Evolutionary conservation across 2,797 vertebrate genomes (phyloP), one percentile per base, ranked within the genome.

Genomic region (Podarcis lilfordi): DNA sequence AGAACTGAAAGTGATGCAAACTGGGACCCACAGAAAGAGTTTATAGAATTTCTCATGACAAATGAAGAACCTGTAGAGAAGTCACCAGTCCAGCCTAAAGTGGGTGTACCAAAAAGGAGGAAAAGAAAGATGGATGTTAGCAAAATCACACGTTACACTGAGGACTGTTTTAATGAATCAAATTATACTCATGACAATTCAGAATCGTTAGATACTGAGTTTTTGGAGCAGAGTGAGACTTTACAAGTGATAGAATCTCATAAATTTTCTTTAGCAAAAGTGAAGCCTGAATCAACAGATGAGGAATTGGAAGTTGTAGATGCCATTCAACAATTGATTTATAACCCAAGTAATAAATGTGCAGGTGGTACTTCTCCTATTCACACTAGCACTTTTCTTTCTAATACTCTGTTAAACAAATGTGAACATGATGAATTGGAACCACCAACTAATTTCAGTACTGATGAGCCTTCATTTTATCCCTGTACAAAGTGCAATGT

Each of bases 401-500:
- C 97, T 86, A 96, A 90, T 94, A 93, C 95, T 92, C 94, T 98
- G 92, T 97, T 97, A 96, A 96, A 97, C 92, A 98, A 98, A 97
- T 97, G 97, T 95, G 97, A 98, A 95, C 97, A 97, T 94, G 96
- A 96, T 94, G 98, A 98, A 96, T 97, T 96, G 35, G 97, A 98
- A 92, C 96, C 98, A 1, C 96, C 97, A 76, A 94, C 97, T 92
- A 96, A 95, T 92, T 98, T 98, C 84, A 97, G 95, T 96, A 96
- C 97, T 43, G 98, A 98, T 91, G 98, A 98, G 96, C 97, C 97
- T 85, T 97, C 98, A 7, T 98, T 98, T 95, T 98, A 98, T 96
- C 98, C 98, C 89, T 98, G 98, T 97, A 97, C 98, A 91, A 98
- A 98, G 97, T 98, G 98, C 97, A 98, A 98, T 96, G 97, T 98